Evolutionary conservation across 30 jellyfish, hydroid and myxozoan genomes (phyloP).

Genomic region (Turritopsis dohrnii): DNA sequence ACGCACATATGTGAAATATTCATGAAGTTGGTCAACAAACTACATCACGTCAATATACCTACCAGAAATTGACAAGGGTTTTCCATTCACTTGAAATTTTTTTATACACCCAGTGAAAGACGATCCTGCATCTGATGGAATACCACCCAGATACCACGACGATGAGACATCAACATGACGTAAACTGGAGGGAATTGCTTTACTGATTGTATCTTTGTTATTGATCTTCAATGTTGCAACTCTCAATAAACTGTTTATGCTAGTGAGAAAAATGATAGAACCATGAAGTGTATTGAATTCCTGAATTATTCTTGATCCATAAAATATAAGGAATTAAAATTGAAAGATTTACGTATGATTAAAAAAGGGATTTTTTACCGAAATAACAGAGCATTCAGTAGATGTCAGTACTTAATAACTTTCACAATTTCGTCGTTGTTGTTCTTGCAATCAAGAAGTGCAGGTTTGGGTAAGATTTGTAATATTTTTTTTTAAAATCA

Average conservation of each 20-base stretch:
- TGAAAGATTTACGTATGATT: too few species aligned
- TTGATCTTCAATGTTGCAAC: constrained; percentile 51
- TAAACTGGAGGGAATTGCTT: constrained; percentile 41
- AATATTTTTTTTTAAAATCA: too few species aligned
- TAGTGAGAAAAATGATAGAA: not conserved
- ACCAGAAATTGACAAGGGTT: constrained; percentile 61
- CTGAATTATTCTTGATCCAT: too few species aligned
- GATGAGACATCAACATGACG: constrained; percentile 61
- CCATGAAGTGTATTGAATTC: too few species aligned
- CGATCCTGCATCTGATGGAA: constrained; percentile 40
- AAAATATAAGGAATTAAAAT: not conserved
- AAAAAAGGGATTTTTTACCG: too few species aligned
- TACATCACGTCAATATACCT: not conserved
- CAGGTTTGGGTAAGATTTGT: too few species aligned
- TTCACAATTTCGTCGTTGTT: too few species aligned
- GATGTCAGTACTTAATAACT: too few species aligned
- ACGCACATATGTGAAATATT: too few species aligned
- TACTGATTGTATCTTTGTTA: constrained; percentile 38
- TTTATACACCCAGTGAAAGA: constrained; percentile 68
- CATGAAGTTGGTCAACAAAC: too few species aligned
- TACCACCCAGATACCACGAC: constrained; percentile 81
- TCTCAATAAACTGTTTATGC: not conserved
- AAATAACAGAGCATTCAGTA: too few species aligned
- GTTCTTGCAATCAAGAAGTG: too few species aligned
- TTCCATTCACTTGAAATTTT: constrained; percentile 58